Percentiles rank a stretch among this genome's conserved stretches.
Conservation (phyloP, 37 sponge, comb jelly and placozoan species). For the Cliona cf. orientalis region DNA sequence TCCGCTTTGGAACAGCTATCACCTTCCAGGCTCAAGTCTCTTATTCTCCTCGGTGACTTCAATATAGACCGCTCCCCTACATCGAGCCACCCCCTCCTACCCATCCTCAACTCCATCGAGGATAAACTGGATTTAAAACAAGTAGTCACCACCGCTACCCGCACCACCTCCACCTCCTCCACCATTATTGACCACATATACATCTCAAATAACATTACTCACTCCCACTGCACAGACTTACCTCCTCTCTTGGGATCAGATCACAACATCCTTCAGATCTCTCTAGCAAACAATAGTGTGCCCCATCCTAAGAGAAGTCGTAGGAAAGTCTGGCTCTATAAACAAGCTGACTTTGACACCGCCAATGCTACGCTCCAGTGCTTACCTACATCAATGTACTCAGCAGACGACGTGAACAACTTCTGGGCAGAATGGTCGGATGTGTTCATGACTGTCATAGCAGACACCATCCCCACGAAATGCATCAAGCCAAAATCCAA, state of each 20-base stretch:
- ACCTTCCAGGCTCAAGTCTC: background rate
- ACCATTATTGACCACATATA: background rate
- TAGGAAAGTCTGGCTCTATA: background rate
- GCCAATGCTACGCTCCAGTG: background rate
- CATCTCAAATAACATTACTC: background rate
- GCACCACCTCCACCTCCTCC: background rate
- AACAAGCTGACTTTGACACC: background rate
- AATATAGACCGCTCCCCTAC: background rate
- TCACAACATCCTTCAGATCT: background rate
- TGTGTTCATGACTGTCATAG: background rate
- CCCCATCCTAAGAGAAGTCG: background rate
- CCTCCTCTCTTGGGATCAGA: background rate
- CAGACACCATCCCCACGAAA: background rate
- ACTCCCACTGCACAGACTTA: background rate
- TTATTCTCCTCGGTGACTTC: slow-evolving; percentile 5
- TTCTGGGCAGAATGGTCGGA: background rate
- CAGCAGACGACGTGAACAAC: background rate
- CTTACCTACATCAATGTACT: background rate
- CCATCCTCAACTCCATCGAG: background rate
- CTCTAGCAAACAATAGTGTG: background rate
- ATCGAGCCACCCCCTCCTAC: background rate
- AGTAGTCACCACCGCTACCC: background rate
- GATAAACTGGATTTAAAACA: background rate
- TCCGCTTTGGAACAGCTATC: background rate
- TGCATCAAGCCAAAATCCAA: background rate